A percentile compares a stretch with the other conserved stretches of the same genome.
Conservation (phyloP, 2,888 invertebrate genomes). For the Lepidonotus clava region DNA sequence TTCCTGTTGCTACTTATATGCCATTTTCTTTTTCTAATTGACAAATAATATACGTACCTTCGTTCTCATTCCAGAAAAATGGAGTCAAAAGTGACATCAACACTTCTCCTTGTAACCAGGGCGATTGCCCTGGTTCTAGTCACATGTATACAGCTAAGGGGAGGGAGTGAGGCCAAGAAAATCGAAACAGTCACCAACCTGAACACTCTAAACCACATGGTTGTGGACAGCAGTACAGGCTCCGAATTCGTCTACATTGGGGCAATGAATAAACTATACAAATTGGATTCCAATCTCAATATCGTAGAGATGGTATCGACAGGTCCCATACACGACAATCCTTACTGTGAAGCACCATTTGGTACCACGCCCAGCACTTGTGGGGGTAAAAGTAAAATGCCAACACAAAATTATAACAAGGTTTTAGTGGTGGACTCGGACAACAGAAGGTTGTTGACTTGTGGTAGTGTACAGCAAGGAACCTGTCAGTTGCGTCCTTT, state of each 20-base stretch:
- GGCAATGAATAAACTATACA: slow-evolving; percentile 41
- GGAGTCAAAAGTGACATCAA: no score
- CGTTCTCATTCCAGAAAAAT: no score
- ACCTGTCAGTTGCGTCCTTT: slow-evolving; percentile 73
- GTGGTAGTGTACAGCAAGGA: slow-evolving; percentile 77
- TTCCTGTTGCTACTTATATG: no score
- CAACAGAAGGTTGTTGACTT: slow-evolving; percentile 72
- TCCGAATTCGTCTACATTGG: slow-evolving; percentile 45
- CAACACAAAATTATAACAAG: slow-evolving; percentile 76
- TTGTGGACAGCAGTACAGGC: slow-evolving; percentile 40
- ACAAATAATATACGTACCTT: no score
- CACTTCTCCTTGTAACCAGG: no score
- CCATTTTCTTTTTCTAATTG: no score
- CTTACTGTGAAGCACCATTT: not conserved
- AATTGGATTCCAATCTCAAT: not conserved
- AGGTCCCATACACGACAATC: slow-evolving; percentile 31
- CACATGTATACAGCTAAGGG: not conserved
- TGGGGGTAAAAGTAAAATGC: not conserved
- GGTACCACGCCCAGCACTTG: not conserved
- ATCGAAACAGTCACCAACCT: not conserved
- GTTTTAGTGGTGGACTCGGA: slow-evolving; percentile 71
- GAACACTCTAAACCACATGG: slow-evolving; percentile 43
- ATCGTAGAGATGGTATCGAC: not conserved
- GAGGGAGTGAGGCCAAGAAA: not conserved
- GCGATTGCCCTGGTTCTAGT: not conserved